Evolutionary conservation across 1,140 invertebrate species (phyloP).

Genomic region (Grapholita molesta): DNA sequence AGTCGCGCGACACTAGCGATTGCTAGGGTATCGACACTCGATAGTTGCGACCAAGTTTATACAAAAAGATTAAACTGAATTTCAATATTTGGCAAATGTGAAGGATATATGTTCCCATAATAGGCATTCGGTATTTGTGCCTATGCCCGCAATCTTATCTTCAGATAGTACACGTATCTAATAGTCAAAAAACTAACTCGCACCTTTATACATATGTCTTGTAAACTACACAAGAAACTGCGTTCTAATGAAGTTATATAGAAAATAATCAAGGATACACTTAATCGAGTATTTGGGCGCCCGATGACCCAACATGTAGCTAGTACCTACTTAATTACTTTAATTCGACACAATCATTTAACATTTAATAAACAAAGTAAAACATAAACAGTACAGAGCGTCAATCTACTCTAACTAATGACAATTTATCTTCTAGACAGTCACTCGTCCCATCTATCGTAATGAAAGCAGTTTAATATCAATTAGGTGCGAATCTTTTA

Average conservation of each 20-base stretch:
- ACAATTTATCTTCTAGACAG: not conserved
- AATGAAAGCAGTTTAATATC: slow-evolving; percentile 1
- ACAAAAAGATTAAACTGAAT: not conserved
- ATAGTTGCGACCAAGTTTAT: slow-evolving; percentile 26
- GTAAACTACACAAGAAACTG: too few relatives aligned
- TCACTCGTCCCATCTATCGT: not conserved
- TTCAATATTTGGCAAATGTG: not conserved
- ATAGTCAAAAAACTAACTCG: too few relatives aligned
- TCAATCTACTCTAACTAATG: slow-evolving; percentile 8
- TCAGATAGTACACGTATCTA: too few relatives aligned
- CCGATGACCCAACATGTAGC: too few relatives aligned
- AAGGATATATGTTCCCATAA: not conserved
- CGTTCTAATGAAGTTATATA: too few relatives aligned
- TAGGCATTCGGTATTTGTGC: too few relatives aligned
- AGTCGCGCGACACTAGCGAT: slow-evolving; percentile 35
- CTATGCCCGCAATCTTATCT: too few relatives aligned
- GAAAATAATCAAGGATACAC: too few relatives aligned
- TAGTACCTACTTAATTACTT: not conserved
- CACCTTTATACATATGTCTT: too few relatives aligned
- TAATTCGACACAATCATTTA: not conserved
- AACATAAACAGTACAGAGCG: not conserved
- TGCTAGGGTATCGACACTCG: slow-evolving; percentile 45
- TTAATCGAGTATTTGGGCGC: too few relatives aligned
- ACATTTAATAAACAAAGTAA: not conserved
- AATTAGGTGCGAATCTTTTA: not conserved